Evolutionary conservation across 92 coral and sea anemone genomes (phyloP).

Genomic region (Hydrozoanthus gracilis): DNA sequence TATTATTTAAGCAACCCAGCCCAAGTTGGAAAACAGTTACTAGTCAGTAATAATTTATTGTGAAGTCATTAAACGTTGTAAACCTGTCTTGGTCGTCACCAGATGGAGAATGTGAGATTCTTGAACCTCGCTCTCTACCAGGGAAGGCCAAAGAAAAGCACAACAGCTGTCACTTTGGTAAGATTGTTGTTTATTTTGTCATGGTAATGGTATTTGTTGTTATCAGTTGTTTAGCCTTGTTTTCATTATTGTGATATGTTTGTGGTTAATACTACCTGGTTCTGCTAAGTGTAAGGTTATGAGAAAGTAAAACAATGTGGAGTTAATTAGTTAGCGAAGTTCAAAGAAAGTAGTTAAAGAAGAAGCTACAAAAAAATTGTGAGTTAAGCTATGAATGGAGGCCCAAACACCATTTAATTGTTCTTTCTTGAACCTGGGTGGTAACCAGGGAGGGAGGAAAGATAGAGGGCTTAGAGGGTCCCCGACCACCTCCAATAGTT

Average conservation of each 20-base stretch:
- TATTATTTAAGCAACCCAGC: too few relatives aligned
- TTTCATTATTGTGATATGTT: too few relatives aligned
- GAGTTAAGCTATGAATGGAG: too few relatives aligned
- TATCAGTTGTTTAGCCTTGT: not conserved
- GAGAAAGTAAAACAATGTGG: not conserved
- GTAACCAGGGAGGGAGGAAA: too few relatives aligned
- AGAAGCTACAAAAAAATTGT: too few relatives aligned
- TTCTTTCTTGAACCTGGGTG: too few relatives aligned
- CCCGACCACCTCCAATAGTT: too few relatives aligned
- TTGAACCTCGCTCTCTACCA: conserved; percentile 90
- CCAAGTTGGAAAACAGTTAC: not conserved
- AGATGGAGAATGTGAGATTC: conserved; percentile 96
- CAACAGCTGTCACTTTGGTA: conserved; percentile 90
- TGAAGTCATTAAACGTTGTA: not conserved
- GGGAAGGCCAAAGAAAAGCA: conserved; percentile 81
- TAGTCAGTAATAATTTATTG: not conserved
- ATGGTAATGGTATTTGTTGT: not conserved
- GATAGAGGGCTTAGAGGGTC: too few relatives aligned
- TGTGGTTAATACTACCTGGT: too few relatives aligned
- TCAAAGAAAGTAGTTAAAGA: not conserved
- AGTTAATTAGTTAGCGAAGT: not conserved
- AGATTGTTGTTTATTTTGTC: not conserved
- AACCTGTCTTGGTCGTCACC: not conserved
- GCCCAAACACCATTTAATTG: too few relatives aligned
- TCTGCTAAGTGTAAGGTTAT: not conserved